phyloP scores from a whole-genome alignment of 2,113 vertebrate species.

The Hyaena hyaena region DNA sequence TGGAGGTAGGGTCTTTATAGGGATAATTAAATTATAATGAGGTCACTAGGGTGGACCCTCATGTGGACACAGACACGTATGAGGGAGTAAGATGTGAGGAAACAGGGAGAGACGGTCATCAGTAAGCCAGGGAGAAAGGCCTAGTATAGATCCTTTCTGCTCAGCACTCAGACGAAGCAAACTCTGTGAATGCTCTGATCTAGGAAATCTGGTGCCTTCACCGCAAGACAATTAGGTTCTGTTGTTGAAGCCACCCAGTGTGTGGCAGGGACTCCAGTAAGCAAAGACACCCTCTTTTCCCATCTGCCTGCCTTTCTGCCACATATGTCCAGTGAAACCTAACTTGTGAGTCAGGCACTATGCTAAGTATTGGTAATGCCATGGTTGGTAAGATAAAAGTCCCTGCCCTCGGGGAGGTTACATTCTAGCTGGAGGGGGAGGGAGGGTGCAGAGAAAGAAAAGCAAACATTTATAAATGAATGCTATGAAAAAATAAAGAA shows the following conservation, averaged over 20 bases:
- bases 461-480: not conserved
- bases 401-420: not conserved
- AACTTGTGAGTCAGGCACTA: not conserved
- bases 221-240: not conserved
- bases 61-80: not conserved
- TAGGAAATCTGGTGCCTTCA: not conserved
- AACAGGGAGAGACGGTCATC: accelerated
- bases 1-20: not conserved
- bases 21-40: not conserved
- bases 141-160: not conserved
- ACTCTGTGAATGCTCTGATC: not conserved
- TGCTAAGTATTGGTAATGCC: not conserved
- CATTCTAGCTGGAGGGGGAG: not conserved
- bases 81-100: not conserved
- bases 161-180: not conserved
- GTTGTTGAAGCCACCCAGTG: not conserved
- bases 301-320: not conserved
- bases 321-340: not conserved
- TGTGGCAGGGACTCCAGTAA: not conserved
- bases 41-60: not conserved
- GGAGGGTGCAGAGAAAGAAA: not conserved
- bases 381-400: not conserved
- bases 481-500: not conserved
- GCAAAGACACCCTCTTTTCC: not conserved
- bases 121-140: not conserved